Evolutionary conservation across 1,140 invertebrate genomes (phyloP), one percentile per base, ranked within the genome.

Genomic region (Zaprionus capensis): DNA sequence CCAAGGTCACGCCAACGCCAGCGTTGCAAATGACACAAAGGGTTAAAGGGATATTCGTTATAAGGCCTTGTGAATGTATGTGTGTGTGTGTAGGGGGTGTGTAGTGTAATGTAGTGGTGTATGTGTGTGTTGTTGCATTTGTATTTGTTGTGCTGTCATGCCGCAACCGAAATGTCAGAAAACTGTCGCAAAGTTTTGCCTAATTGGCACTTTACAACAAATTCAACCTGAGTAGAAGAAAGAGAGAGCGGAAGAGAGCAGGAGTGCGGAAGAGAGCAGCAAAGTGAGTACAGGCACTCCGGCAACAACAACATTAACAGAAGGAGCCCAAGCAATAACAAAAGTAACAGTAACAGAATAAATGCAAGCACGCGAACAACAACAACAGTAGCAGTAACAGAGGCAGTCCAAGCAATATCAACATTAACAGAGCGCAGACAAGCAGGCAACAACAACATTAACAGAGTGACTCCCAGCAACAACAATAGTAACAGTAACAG

Each of bases 91-190:
- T 61, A 31, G 9, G 7, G 31, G 2, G 22, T 49, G 17, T 20
- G 11, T 55, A 26, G 49, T 38, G 14, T 22, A 26, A 20, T 24
- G 12, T 17, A 11, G 31, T 2, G 9, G 14, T 49, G 28, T 22
- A 11, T 55, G 5, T 38, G 46, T 49, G 12, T 17, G 12, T 34
- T 14, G 11, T 28, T 38, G 20, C 9, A 17, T 17, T 12, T 55
- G 62, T 49, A 58, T 59, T 72, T 73, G 64, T 67, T 58, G 28
- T 22, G 44, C 46, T 71, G 73, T 71, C 69, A 71, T 56, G 74
- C 56, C 57, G 31, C 70, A 69, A 57, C 57, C 69, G 31, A 77
- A 77, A 77, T 77, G 70, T 73, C 74, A 73, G 63, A 66, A 77
- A 77, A 77, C 36, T 77, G 70, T 77, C 70, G 56, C 56, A 72